These are phyloP conservation scores for Erpobdella octoculata DNA, from an alignment of 2,888 invertebrate genomes.

Conservation along the genomic window DNA sequence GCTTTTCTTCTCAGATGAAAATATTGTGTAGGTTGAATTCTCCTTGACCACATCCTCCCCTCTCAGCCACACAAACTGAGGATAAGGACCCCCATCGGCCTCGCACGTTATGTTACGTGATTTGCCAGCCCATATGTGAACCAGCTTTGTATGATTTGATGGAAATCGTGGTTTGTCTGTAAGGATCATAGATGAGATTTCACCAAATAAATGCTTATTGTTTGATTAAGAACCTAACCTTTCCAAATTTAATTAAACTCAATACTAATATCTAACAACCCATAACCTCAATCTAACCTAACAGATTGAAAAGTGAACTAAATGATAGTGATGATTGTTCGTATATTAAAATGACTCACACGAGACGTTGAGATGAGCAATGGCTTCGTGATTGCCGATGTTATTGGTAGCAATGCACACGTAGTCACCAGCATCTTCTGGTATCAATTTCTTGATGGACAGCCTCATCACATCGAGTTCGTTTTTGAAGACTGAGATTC, in stretches of 20 bases:
- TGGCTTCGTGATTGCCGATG: slow-evolving; percentile 37
- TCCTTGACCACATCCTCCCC: neutral
- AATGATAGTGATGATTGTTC: too few species aligned
- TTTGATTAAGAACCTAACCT: neutral
- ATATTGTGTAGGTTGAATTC: slow-evolving; percentile 34
- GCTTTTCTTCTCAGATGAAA: slow-evolving; percentile 28
- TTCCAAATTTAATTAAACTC: neutral
- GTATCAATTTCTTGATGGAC: slow-evolving; percentile 1
- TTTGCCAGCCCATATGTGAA: slow-evolving; percentile 36
- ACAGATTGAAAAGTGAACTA: too few species aligned
- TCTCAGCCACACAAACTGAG: slow-evolving; percentile 32
- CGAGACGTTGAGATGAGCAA: slow-evolving; percentile 38
- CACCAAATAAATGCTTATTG: too few species aligned
- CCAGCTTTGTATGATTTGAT: slow-evolving; percentile 2
- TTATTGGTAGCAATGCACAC: slow-evolving; percentile 40
- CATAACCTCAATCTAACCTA: too few species aligned
- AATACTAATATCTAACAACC: neutral
- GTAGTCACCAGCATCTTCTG: slow-evolving; percentile 39
- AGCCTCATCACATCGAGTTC: neutral
- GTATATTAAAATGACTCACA: too few species aligned
- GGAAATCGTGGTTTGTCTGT: slow-evolving; percentile 25
- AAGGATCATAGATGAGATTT: neutral
- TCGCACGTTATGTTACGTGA: slow-evolving; percentile 35
- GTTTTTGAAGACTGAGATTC: slow-evolving; percentile 27
- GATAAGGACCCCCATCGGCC: slow-evolving; percentile 32